Base-by-base conservation (phyloP, 92 coral and sea anemone genomes). In the Galaxea fascicularis region DNA sequence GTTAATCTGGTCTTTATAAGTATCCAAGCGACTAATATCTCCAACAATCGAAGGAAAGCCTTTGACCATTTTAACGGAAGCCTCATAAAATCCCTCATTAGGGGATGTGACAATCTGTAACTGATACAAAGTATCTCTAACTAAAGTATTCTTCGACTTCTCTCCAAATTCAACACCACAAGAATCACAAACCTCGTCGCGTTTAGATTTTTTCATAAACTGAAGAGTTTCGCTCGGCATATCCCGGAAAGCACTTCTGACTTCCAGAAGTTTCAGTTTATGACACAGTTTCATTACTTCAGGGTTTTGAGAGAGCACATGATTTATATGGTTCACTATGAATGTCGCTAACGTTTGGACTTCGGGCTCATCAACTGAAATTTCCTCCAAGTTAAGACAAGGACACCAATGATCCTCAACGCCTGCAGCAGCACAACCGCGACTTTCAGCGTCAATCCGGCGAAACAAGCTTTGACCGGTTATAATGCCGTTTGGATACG, bases 391-490 rank as follows among this genome's bases (percentile, higher is more conserved):
- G 51, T 93, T 76, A 74, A 95, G 84, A 65, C 98, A 95, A 27
- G 98, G 98, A 46, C 98, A 95, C 95, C 96, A 95, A 63, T 95
- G 98, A 11, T 88, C 88, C 14, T 92, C 91, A 18, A 94, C 90
- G 22, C 98, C 98, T 6, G 96, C 91, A 9, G 62, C 83, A 1
- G 82, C 75, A 63, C 98, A 95, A 20, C 96, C 88, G 35, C 98
- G 93, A 45, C 72, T 87, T 74, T 65, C 25, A 3, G 92, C 86
- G 27, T 91, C 78, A 52, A 95, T 87, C 71, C 90, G 78, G 58
- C 27, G 21, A 45, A 95, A 92, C 78, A 95, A 73, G 73, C 98
- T 95, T 77, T 86, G 80, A 10, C 98, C 98, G 21, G 89, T 86
- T 68, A 44, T 79, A 9, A 94, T 63, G 0, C 80, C 95, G 63